A percentile compares a stretch with the other conserved stretches of the same genome.
Conservation (phyloP, 2,797 vertebrate species). For the Poecilia picta region DNA sequence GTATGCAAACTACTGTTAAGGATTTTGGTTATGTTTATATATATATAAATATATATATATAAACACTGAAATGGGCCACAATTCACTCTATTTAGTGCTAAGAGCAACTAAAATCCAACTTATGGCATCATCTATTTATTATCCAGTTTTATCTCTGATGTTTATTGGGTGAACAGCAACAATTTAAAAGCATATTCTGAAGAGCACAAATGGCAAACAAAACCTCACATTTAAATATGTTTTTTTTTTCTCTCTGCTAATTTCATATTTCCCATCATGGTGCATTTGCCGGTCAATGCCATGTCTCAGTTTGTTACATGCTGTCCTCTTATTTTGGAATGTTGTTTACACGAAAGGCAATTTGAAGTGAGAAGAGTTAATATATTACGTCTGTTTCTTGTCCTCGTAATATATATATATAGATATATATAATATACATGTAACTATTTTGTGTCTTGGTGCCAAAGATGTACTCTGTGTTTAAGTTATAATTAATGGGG, state of each 20-base stretch:
- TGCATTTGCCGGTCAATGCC: slow-evolving; percentile 92
- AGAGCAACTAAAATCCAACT: slow-evolving; percentile 14
- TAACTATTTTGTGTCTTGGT: slow-evolving; percentile 67
- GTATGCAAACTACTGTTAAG: slow-evolving; percentile 63
- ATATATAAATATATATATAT: slow-evolving; percentile 59
- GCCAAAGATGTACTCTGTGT: slow-evolving; percentile 93
- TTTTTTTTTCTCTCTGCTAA: slow-evolving; percentile 15
- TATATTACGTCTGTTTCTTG: slow-evolving; percentile 91
- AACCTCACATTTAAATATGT: slow-evolving; percentile 20
- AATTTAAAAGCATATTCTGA: slow-evolving; percentile 2
- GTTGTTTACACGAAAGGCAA: slow-evolving; percentile 92
- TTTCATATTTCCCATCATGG: slow-evolving; percentile 52
- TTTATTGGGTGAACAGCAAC: slow-evolving; percentile 14
- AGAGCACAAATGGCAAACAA: slow-evolving; percentile 21
- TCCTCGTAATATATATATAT: slow-evolving; percentile 40
- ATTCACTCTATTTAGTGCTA: slow-evolving; percentile 45
- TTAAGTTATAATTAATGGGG: slow-evolving; percentile 91
- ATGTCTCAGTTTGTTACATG: slow-evolving; percentile 63
- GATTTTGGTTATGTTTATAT: slow-evolving; percentile 43
- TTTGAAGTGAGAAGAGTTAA: slow-evolving; percentile 89
- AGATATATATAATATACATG: neutral
- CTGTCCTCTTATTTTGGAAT: slow-evolving; percentile 76
- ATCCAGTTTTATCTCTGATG: neutral
- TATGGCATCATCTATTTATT: slow-evolving; percentile 14
- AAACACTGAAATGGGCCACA: slow-evolving; percentile 72